Base-by-base conservation (phyloP, 2,113 vertebrate genomes). In the Channa argus region DNA sequence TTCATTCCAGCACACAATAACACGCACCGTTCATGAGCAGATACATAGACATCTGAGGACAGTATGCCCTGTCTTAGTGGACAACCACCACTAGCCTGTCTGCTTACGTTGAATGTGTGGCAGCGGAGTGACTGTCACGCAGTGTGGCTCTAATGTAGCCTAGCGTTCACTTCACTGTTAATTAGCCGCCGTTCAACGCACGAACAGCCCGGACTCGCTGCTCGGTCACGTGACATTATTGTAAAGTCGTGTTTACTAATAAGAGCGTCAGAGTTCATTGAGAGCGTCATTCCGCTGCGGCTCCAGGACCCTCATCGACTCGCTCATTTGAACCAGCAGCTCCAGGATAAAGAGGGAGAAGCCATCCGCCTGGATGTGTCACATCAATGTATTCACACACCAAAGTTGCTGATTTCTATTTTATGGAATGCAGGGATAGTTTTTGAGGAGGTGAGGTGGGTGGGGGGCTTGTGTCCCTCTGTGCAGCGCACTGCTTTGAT, bases 1-100 rank as follows among this genome's bases (percentile, higher is more conserved):
- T 66, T 82, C 64, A 78, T 81, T 71, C 53, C 64, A 36, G 52
- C 53, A 73, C 55, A 71, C 54, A 5, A 8, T 39, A 2, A 34
- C 51, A 46, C n/a, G 43, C 13, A 24, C 24, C 24, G 24, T 24
- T 24, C 24, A 24, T 24, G 24, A 24, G 24, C 24, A 24, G 24
- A 24, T 24, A 24, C 24, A 24, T 24, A 46, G 7, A 12, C 47
- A 10, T 41, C 39, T 41, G 6, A 41, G 6, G 39, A 24, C 24
- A 41, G 39, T 5, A 7, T 41, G 4, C 0, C 6, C 13, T 34
- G 14, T 12, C 24, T 7, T 4, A 13, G 34, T 9, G 15, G 46
- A 12, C 6, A 65, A 36, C 44, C 39, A 12, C 6, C 59, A 36
- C 44, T 46, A 41, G 77, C 63, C 10, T 43, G 45, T 37, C 33